These are phyloP conservation scores for Tragopan temminckii DNA, from an alignment of 2,797 vertebrate species.

Conservation along the genomic window DNA sequence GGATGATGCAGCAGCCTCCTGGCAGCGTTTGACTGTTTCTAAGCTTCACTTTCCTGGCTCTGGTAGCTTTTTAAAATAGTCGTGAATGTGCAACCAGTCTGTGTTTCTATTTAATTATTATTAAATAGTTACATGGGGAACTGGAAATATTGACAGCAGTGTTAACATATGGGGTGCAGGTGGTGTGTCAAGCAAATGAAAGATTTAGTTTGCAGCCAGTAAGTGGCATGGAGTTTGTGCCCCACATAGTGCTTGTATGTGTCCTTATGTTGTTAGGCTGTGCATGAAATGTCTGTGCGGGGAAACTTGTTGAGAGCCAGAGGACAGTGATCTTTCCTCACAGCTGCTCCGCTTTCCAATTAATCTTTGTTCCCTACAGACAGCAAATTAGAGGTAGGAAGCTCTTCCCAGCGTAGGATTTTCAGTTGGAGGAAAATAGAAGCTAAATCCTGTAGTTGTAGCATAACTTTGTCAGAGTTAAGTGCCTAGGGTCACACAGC, in stretches of 20 bases:
- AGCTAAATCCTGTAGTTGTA: background rate
- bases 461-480: constrained; percentile 21
- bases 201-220: constrained; percentile 52
- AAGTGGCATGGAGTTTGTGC: constrained; percentile 41
- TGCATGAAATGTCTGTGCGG: background rate
- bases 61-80: constrained; percentile 56
- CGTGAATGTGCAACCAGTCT: constrained; percentile 59
- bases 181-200: constrained; percentile 58
- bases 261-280: constrained; percentile 21
- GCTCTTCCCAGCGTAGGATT: constrained; percentile 13
- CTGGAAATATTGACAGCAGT: constrained; percentile 70
- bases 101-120: constrained; percentile 74
- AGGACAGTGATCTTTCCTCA: constrained; percentile 12
- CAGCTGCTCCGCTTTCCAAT: constrained; percentile 21
- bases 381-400: constrained; percentile 32
- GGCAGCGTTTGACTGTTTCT: constrained; percentile 44
- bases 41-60: constrained; percentile 52
- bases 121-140: constrained; percentile 69
- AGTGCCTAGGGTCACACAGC: background rate
- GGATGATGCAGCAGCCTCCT: background rate
- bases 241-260: constrained; percentile 5
- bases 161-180: constrained; percentile 71
- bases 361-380: constrained; percentile 39
- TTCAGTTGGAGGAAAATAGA: constrained; percentile 46
- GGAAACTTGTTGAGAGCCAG: background rate